These are phyloP conservation scores for Microhierax caerulescens DNA, from an alignment of 2,797 vertebrate species.

Conservation along the genomic window DNA sequence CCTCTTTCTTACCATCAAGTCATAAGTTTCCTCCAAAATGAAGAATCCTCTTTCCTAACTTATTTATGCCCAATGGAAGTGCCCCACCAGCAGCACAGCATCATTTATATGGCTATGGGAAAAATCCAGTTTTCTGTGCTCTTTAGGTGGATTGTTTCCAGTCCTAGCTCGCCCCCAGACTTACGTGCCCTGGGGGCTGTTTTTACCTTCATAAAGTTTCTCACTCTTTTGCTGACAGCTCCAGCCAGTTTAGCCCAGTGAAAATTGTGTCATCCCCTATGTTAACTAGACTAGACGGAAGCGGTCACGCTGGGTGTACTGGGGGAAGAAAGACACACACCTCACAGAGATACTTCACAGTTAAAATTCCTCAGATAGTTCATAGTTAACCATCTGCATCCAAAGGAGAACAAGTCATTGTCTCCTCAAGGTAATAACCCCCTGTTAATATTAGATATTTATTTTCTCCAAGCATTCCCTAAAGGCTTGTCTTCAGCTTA, in stretches of 20 bases:
- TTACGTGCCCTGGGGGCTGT: not conserved
- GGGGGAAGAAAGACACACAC: not conserved
- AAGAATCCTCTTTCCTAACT: not conserved
- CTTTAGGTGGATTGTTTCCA: not conserved
- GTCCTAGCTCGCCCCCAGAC: not conserved
- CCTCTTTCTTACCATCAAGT: not conserved
- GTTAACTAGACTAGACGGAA: not conserved
- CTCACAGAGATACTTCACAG: not conserved
- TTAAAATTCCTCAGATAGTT: not conserved
- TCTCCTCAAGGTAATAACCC: not conserved
- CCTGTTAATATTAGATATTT: constrained; percentile 1
- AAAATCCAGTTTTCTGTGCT: not conserved
- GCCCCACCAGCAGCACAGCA: not conserved
- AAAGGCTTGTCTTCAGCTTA: not conserved
- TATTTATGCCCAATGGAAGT: accelerated
- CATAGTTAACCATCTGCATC: not conserved
- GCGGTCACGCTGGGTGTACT: not conserved
- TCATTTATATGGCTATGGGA: not conserved
- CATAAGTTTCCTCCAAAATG: not conserved
- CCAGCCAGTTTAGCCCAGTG: not conserved
- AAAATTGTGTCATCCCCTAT: not conserved
- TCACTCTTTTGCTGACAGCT: not conserved
- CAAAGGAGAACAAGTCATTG: not conserved
- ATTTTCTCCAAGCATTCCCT: not conserved
- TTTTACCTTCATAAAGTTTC: not conserved